Base-by-base conservation (phyloP, 1,140 invertebrate species). In the Caerostris extrusa region DNA sequence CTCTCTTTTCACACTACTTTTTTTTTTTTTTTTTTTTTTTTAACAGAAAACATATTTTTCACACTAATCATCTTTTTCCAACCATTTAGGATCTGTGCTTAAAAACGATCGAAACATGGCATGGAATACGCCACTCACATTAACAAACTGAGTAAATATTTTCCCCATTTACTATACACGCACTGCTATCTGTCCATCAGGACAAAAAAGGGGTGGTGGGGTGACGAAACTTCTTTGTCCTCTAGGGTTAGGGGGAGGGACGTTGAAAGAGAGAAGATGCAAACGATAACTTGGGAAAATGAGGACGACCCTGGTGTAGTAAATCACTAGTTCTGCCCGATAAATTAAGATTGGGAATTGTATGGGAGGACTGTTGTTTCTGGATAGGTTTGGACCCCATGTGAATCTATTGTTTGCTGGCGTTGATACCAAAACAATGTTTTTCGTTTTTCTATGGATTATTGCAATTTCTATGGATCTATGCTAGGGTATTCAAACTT, bases 341-440 rank as follows among this genome's bases (percentile, higher is more conserved):
- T 90, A 90, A 90, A 90, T 90, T 90, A 90, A 71, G 67, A 50
- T 14, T 56, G 88, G 88, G 64, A 56, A 90, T 90, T 90, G 88
- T 71, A 90, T 77, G 53, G 61, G 53, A 17, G 7, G n/a, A 7
- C 55, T 56, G 82, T 67, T 67, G 5, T n/a, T 58, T 58, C 55
- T 3, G 8, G 19, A 19, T 34, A 71, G 34, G 19, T 71, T 34
- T 34, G 69, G 69, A 17, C 34, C 34, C 19, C 10, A 50, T 71
- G 69, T 71, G 34, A 7, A 10, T 34, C 8, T 71, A 71, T 71
- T 71, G 69, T 71, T 19, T 10, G 34, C n/a, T 71, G 19, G 69
- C 8, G 69, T 8, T 3, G 69, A 71, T 71, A 71, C 34, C 19
- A 71, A 34, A 19, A 7, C 19, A 10, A 50, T 7, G 34, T 19